These are phyloP conservation scores for Chondrosia reniformis DNA, from an alignment of 37 sponge, comb jelly and placozoan genomes.

Conservation along the genomic window DNA sequence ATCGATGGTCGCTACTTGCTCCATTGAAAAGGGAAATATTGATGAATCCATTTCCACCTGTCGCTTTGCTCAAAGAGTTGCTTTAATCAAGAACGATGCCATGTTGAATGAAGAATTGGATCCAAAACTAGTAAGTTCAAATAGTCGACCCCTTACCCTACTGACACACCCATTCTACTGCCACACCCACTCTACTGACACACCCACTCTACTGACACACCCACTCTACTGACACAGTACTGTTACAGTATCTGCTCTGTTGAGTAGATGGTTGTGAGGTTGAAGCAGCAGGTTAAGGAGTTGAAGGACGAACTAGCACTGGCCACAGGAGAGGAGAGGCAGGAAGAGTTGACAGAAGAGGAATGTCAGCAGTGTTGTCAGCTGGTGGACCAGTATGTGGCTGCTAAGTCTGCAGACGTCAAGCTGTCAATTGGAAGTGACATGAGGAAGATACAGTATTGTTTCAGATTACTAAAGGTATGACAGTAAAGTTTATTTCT, in stretches of 20 bases:
- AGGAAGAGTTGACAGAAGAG: conserved; percentile 76
- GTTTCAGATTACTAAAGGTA: conserved; percentile 85
- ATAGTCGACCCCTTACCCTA: not conserved
- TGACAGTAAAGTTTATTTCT: no score
- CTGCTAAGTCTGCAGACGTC: conserved; percentile 66
- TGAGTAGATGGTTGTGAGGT: conserved; percentile 68
- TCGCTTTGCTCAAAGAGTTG: conserved; percentile 97
- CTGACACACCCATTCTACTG: not conserved
- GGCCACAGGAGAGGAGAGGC: conserved; percentile 85
- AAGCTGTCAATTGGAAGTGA: conserved; percentile 73
- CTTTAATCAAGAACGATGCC: conserved; percentile 95
- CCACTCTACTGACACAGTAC: not conserved
- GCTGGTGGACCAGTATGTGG: conserved; percentile 68
- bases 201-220: not conserved
- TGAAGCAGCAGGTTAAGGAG: conserved; percentile 81
- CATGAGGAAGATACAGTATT: conserved; percentile 90
- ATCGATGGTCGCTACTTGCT: conserved; percentile 95
- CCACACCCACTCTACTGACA: not conserved
- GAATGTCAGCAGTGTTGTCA: conserved; percentile 72
- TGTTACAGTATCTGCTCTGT: not conserved
- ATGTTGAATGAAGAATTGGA: conserved; percentile 93
- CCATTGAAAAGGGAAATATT: conserved; percentile 89
- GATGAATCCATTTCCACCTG: conserved; percentile 98
- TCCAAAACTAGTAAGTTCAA: conserved; percentile 73
- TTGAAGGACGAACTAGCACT: conserved; percentile 82